Conservation (phyloP, 2,888 invertebrate species). For the Flexamia atlantica region DNA sequence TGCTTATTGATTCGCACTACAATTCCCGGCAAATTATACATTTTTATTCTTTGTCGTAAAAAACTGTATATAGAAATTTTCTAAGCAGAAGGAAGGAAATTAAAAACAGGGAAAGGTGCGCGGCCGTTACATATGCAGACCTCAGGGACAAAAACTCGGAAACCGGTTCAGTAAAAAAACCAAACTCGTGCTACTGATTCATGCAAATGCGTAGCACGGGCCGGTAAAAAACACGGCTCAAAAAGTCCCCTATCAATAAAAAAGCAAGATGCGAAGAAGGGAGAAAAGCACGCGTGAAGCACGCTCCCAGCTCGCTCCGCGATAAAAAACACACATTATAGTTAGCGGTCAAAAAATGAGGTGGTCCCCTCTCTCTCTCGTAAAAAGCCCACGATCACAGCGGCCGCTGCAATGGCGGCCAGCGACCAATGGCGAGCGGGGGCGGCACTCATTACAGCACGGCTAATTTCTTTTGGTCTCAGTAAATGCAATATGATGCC, state of each 20-base stretch:
- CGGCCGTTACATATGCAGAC: not conserved
- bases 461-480: slow-evolving; percentile 41
- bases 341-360: slow-evolving; percentile 60
- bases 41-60: too few relatives aligned
- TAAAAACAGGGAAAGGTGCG: not conserved
- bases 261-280: slow-evolving; percentile 56
- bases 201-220: slow-evolving; percentile 54
- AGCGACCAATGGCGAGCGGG: slow-evolving; percentile 44
- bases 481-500: slow-evolving; percentile 60
- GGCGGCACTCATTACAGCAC: slow-evolving; percentile 7
- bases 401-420: slow-evolving; percentile 6
- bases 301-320: slow-evolving; percentile 36
- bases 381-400: slow-evolving; percentile 7
- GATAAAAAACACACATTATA: slow-evolving; percentile 58
- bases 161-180: slow-evolving; percentile 55
- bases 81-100: not conserved
- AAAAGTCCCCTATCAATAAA: slow-evolving; percentile 63
- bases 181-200: slow-evolving; percentile 56
- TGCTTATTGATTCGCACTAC: too few relatives aligned
- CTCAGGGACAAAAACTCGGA: slow-evolving; percentile 23
- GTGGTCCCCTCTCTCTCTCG: slow-evolving; percentile 28
- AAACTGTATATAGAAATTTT: not conserved
- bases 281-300: slow-evolving; percentile 56
- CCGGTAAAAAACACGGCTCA: slow-evolving; percentile 56
- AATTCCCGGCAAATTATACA: too few relatives aligned